These are phyloP conservation scores for Parnassius mnemosyne DNA, from an alignment of 2,888 invertebrate genomes.

Conservation along the genomic window DNA sequence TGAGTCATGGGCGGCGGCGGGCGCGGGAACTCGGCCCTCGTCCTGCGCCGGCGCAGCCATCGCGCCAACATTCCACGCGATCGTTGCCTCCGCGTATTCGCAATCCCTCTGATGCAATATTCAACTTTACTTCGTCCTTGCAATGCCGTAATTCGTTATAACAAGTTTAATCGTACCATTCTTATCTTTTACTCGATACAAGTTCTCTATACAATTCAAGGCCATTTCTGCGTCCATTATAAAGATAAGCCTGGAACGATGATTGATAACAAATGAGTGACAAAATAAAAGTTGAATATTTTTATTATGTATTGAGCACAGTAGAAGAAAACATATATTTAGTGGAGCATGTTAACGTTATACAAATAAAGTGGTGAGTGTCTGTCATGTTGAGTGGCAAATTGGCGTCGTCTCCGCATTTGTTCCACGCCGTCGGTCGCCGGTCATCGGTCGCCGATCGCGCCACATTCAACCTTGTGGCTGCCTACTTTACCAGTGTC, in stretches of 20 bases:
- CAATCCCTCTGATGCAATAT: constrained; percentile 77
- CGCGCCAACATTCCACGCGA: constrained; percentile 73
- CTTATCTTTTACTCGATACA: constrained; percentile 66
- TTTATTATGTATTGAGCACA: constrained; percentile 44
- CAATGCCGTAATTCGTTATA: constrained; percentile 80
- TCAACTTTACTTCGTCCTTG: constrained; percentile 80
- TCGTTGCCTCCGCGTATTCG: constrained; percentile 70
- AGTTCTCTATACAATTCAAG: constrained; percentile 63
- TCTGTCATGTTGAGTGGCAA: constrained; percentile 66
- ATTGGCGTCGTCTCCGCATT: constrained; percentile 67
- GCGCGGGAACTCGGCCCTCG: constrained; percentile 41
- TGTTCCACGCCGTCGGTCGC: constrained; percentile 49
- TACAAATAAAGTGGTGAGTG: constrained; percentile 63
- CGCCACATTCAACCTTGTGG: constrained; percentile 60
- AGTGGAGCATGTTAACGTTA: constrained; percentile 61
- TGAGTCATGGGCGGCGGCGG: constrained; percentile 58
- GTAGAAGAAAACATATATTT: constrained; percentile 46
- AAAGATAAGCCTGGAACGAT: constrained; percentile 52
- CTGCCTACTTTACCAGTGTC: constrained; percentile 48
- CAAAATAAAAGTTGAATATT: constrained; percentile 16
- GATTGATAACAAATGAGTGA: constrained; percentile 43
- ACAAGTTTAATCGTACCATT: constrained; percentile 66
- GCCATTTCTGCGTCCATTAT: constrained; percentile 67
- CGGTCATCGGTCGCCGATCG: constrained; percentile 42
- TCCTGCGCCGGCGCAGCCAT: constrained; percentile 39